These are phyloP conservation scores for Calameuta idolon DNA, from an alignment of 2,888 invertebrate species.

Conservation along the genomic window DNA sequence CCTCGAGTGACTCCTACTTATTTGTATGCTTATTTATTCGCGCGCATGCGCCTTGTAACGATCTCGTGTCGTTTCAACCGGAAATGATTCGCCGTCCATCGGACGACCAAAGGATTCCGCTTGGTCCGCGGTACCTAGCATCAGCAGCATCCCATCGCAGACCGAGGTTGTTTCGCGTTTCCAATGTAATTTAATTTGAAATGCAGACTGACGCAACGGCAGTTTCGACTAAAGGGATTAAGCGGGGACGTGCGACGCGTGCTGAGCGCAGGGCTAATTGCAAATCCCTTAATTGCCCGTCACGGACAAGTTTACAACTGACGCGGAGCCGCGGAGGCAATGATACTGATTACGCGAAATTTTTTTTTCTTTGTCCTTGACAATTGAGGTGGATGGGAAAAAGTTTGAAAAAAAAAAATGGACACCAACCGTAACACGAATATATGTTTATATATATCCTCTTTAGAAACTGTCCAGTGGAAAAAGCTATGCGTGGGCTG, in stretches of 20 bases:
- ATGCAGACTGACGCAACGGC: slow-evolving; percentile 62
- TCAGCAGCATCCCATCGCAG: not conserved
- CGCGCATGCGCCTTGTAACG: not conserved
- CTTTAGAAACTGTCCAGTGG: not conserved
- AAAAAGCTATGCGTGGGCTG: not conserved
- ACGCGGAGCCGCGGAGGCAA: not conserved
- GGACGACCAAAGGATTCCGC: not conserved
- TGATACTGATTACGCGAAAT: not conserved
- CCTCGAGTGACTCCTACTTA: slow-evolving; percentile 1
- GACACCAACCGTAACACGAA: not conserved
- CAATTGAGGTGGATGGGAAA: not conserved
- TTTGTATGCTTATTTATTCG: not conserved
- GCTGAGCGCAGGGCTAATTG: slow-evolving; percentile 41
- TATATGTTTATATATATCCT: slow-evolving; percentile 12
- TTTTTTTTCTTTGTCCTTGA: not conserved
- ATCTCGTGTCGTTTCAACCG: not conserved
- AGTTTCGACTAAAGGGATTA: slow-evolving; percentile 62
- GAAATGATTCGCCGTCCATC: not conserved
- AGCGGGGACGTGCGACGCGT: slow-evolving; percentile 60
- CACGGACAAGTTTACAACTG: slow-evolving; percentile 28
- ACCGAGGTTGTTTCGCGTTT: slow-evolving; percentile 2
- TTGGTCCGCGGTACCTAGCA: not conserved
- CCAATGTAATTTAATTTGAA: slow-evolving; percentile 62
- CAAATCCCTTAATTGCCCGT: slow-evolving; percentile 43
- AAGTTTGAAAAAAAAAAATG: slow-evolving; percentile 5